These are phyloP conservation scores for Rotaria magnacalcarata DNA, from an alignment of 2,888 invertebrate genomes.

Conservation along the genomic window DNA sequence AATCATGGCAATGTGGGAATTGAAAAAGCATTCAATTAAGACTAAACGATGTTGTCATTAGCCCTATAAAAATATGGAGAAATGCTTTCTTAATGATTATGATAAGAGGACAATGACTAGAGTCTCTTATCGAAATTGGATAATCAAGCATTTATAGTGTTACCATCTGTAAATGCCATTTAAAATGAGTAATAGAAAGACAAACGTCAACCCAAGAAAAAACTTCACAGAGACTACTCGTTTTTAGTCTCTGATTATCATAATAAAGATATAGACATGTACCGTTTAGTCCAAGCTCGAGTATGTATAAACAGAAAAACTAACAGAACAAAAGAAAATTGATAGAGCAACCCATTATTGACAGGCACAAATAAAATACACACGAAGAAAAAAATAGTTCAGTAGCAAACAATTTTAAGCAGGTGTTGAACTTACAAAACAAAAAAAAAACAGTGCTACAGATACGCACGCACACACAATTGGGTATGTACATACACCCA, in stretches of 20 bases:
- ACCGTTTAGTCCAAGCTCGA: background rate
- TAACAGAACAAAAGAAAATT: background rate
- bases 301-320: slow-evolving; percentile 1
- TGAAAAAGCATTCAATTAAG: background rate
- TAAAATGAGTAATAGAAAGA: background rate
- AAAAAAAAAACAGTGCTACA: background rate
- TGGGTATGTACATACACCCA: background rate
- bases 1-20: background rate
- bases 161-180: slow-evolving; percentile 22
- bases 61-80: background rate
- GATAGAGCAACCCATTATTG: background rate
- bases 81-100: slow-evolving; percentile 7
- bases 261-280: background rate
- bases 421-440: background rate
- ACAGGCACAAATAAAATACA: background rate
- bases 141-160: slow-evolving; percentile 18
- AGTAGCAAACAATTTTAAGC: background rate
- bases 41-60: slow-evolving; percentile 1
- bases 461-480: background rate
- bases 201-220: background rate
- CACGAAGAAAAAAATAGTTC: background rate
- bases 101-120: background rate
- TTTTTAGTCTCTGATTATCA: background rate
- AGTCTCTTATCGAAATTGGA: background rate
- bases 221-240: background rate